Percentiles rank a stretch among this genome's conserved stretches.
These are phyloP conservation scores for Euschistus heros DNA, from an alignment of 1,140 invertebrate genomes.

Conservation along the genomic window DNA sequence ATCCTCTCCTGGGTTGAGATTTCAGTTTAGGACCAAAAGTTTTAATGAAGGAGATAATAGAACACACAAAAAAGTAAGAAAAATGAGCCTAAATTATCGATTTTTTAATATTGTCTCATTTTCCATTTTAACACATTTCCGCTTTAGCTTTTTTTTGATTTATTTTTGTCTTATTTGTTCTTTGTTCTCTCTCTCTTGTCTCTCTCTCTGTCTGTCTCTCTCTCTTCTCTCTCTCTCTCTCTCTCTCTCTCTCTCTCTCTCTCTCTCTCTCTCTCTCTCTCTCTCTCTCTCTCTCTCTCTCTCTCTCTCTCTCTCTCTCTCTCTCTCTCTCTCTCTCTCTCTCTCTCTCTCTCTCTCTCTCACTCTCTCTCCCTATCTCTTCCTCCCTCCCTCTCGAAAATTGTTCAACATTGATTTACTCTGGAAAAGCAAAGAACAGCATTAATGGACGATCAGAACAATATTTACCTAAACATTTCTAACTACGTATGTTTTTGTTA, in stretches of 20 bases:
- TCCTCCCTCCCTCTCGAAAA: constrained; percentile 1
- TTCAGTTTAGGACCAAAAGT: too few species aligned
- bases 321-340: constrained; percentile 16
- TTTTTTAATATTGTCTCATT: too few species aligned
- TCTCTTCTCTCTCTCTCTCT: neutral
- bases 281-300: neutral
- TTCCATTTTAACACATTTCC: too few species aligned
- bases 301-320: constrained; percentile 6
- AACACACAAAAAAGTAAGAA: too few species aligned
- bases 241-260: constrained; percentile 20
- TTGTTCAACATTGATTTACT: too few species aligned
- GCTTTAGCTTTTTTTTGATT: neutral
- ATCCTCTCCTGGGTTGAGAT: too few species aligned
- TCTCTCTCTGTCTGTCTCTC: neutral
- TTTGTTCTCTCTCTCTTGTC: neutral
- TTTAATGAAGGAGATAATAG: too few species aligned
- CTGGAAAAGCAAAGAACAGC: too few species aligned
- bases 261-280: constrained; percentile 20
- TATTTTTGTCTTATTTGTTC: neutral
- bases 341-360: constrained; percentile 12
- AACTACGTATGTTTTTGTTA: too few species aligned
- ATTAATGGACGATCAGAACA: too few species aligned
- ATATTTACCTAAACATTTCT: too few species aligned
- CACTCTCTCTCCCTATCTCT: neutral
- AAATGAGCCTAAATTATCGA: too few species aligned